Percentiles rank a stretch among this genome's conserved stretches.
These are phyloP conservation scores for Agrilus biguttatus DNA, from an alignment of 2,888 invertebrate species.

Conservation along the genomic window DNA sequence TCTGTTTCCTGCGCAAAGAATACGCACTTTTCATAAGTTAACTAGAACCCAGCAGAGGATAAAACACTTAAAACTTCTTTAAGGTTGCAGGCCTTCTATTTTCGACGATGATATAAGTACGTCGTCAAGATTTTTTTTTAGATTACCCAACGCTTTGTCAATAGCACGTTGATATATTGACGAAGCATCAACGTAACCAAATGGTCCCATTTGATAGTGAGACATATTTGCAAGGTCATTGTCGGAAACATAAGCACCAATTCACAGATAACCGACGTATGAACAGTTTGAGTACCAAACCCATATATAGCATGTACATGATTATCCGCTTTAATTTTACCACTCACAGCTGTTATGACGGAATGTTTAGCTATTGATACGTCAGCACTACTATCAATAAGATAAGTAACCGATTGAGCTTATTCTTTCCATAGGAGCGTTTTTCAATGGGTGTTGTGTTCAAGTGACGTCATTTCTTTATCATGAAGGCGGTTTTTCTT, in stretches of 20 bases:
- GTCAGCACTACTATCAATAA: slow-evolving; percentile 13
- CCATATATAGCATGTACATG: slow-evolving; percentile 6
- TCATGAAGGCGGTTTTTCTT: too few species aligned
- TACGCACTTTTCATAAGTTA: too few species aligned
- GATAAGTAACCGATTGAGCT: slow-evolving; percentile 6
- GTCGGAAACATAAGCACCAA: slow-evolving; percentile 8
- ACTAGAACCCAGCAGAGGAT: too few species aligned
- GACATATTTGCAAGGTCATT: slow-evolving; percentile 9
- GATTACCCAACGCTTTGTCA: too few species aligned
- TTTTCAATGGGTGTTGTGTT: slow-evolving; percentile 9
- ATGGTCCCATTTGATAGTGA: slow-evolving; percentile 4
- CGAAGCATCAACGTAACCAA: too few species aligned
- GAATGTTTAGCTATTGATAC: slow-evolving; percentile 8
- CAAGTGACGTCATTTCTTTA: neutral
- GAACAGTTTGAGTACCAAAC: slow-evolving; percentile 7
- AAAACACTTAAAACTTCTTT: too few species aligned
- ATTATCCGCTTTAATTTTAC: slow-evolving; percentile 3
- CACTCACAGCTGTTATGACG: slow-evolving; percentile 5
- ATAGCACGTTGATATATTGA: too few species aligned
- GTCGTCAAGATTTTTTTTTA: too few species aligned
- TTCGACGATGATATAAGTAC: too few species aligned
- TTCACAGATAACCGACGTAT: slow-evolving; percentile 7
- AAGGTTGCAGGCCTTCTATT: too few species aligned
- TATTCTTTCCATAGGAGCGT: slow-evolving; percentile 7
- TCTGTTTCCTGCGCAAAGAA: too few species aligned